A percentile compares a stretch with the other conserved stretches of the same genome.
phyloP scores from a whole-genome alignment of 2,797 vertebrate species.

The Siniperca undulata region DNA sequence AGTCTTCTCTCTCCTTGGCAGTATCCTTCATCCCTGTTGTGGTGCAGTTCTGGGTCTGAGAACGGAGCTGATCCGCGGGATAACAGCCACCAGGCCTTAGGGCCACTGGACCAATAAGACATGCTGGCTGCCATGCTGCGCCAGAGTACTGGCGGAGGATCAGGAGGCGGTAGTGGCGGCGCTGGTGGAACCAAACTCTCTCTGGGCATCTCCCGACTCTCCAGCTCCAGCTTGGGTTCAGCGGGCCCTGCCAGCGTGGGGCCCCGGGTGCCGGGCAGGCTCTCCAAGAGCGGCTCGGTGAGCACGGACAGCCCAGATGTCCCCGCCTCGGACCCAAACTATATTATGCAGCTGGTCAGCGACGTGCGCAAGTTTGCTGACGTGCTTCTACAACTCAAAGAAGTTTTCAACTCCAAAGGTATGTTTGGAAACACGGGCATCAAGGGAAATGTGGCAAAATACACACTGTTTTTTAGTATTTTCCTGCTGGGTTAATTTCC shows the following conservation, averaged over 20 bases:
- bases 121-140: constrained; percentile 89
- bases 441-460: background rate
- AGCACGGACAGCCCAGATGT: constrained; percentile 85
- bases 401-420: constrained; percentile 94
- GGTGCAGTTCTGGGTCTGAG: constrained; percentile 63
- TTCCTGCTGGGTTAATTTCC: background rate
- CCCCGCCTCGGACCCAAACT: constrained; percentile 89
- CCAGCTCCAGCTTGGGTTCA: constrained; percentile 80
- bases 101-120: constrained; percentile 59
- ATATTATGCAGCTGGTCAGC: constrained; percentile 95
- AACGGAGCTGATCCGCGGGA: constrained; percentile 54
- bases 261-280: constrained; percentile 84
- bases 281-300: constrained; percentile 84
- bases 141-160: constrained; percentile 78
- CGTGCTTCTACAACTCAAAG: constrained; percentile 93
- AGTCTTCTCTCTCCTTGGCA: constrained; percentile 42
- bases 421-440: constrained; percentile 50
- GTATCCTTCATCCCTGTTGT: constrained; percentile 59
- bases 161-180: constrained; percentile 66
- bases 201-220: constrained; percentile 88
- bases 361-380: constrained; percentile 96
- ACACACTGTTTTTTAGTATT: background rate
- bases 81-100: constrained; percentile 53
- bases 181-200: constrained; percentile 86
- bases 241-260: constrained; percentile 8